A percentile compares a stretch with the other conserved stretches of the same genome.
These are phyloP conservation scores for Chiloscyllium plagiosum DNA, from an alignment of 2,113 vertebrate species.

Conservation along the genomic window DNA sequence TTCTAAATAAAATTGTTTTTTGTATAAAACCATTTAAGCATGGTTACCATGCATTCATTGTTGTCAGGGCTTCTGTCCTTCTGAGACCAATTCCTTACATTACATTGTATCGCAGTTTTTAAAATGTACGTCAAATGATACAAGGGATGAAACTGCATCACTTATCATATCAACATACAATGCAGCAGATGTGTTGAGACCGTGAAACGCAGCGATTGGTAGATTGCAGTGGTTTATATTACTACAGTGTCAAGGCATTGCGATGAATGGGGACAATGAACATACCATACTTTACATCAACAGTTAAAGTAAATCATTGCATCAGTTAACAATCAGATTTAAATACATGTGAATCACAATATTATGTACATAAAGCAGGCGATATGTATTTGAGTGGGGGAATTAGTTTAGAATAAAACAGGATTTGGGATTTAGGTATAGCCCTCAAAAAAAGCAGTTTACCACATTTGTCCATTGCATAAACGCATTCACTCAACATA, in stretches of 20 bases:
- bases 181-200: not conserved
- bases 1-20: not conserved
- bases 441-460: not conserved
- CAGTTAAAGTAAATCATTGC: not conserved
- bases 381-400: not conserved
- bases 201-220: not conserved
- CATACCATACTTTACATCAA: not conserved
- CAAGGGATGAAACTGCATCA: not conserved
- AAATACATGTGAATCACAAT: not conserved
- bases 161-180: not conserved
- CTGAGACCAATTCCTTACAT: not conserved
- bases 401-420: not conserved
- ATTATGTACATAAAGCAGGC: not conserved
- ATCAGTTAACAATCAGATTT: not conserved
- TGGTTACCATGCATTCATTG: not conserved
- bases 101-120: not conserved
- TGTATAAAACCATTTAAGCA: not conserved
- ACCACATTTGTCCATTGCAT: not conserved
- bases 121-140: not conserved
- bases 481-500: not conserved
- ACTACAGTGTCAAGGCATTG: not conserved
- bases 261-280: conserved; percentile 21
- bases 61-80: not conserved
- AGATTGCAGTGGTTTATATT: not conserved
- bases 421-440: not conserved